These are phyloP conservation scores for Tenthredo scrophulariae DNA, from an alignment of 2,888 invertebrate species.

Conservation along the genomic window DNA sequence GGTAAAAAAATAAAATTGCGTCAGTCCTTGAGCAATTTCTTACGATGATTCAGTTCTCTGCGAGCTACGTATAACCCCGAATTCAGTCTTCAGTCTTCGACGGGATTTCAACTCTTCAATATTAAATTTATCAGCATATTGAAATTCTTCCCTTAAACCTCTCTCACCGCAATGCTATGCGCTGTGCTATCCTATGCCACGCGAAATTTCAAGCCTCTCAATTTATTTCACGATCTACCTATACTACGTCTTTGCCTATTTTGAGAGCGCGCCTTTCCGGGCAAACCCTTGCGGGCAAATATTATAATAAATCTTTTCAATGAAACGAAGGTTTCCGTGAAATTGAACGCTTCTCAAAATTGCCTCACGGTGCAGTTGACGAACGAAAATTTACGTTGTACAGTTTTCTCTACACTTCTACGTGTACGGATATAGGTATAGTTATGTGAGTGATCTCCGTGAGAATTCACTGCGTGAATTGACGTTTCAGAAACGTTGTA, in stretches of 20 bases:
- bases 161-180: not conserved
- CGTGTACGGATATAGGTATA: not conserved
- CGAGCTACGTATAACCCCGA: not conserved
- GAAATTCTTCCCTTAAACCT: not conserved
- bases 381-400: not conserved
- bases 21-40: not conserved
- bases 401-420: not conserved
- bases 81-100: not conserved
- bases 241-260: not conserved
- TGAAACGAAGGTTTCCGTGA: conserved; percentile 20
- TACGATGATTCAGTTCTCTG: not conserved
- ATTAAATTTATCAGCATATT: not conserved
- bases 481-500: not conserved
- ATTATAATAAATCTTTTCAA: conserved; percentile 35
- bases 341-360: conserved; percentile 28
- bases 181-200: not conserved
- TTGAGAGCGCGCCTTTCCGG: not conserved
- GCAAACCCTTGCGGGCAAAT: conserved; percentile 11
- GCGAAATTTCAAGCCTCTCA: conserved; percentile 7
- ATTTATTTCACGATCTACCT: conserved; percentile 1
- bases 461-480: not conserved
- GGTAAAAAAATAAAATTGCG: not conserved
- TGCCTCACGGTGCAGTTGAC: conserved; percentile 6
- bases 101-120: not conserved
- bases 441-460: not conserved